Percentiles rank a stretch among this genome's conserved stretches.
Conservation (phyloP, 2,797 vertebrate species). For the Channallabes apus region DNA sequence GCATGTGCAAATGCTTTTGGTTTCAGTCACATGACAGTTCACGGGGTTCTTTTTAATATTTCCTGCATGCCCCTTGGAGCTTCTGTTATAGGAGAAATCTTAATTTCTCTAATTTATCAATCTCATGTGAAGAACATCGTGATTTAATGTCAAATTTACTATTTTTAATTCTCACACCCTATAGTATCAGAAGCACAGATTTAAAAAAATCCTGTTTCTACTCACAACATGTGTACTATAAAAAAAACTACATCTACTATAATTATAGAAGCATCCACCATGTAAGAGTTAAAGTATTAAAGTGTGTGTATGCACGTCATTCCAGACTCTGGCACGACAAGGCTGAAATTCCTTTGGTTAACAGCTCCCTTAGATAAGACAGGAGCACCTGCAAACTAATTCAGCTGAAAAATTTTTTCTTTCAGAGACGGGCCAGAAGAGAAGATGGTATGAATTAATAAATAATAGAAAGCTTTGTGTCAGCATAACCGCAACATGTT, state of each 20-base stretch:
- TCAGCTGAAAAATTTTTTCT: constrained; percentile 7
- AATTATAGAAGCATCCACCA: background rate
- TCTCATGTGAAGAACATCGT: background rate
- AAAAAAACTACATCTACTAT: background rate
- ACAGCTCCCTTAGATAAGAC: background rate
- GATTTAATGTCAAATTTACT: background rate
- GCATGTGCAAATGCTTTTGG: no score
- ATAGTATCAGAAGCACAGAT: background rate
- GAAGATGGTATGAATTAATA: background rate
- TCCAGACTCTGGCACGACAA: background rate
- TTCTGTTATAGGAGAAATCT: background rate
- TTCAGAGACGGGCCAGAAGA: background rate
- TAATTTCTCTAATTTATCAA: background rate
- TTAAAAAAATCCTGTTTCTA: background rate
- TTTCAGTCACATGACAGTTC: no score
- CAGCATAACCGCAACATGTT: background rate
- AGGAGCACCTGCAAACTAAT: background rate
- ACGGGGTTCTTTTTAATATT: no score
- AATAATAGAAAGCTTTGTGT: background rate
- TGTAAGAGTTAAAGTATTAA: background rate
- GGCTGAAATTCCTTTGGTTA: background rate
- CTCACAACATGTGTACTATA: background rate
- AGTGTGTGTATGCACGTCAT: background rate
- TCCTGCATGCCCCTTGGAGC: no score
- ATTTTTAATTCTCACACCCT: background rate